Conservation (phyloP, 2,113 vertebrate species). For the Rousettus leschenaultii region DNA sequence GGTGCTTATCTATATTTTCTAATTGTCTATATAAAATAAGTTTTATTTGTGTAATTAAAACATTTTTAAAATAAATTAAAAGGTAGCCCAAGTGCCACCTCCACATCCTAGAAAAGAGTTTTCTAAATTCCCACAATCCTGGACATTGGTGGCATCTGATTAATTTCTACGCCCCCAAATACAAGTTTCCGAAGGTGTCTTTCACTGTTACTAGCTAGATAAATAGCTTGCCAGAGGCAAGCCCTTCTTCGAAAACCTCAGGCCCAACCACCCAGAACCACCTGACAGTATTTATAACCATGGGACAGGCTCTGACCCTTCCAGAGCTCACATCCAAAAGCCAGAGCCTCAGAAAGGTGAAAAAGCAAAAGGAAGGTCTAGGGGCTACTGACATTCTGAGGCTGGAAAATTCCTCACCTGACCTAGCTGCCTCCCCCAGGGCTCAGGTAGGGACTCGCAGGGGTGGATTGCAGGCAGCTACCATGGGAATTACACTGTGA, state of each 20-base stretch:
- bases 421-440: neutral
- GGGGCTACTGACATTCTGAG: no score
- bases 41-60: constrained; percentile 7
- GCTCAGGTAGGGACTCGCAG: neutral
- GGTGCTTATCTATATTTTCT: neutral
- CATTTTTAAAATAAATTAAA: constrained; percentile 32
- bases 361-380: neutral
- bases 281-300: neutral
- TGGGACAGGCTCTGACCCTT: neutral
- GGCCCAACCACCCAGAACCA: neutral
- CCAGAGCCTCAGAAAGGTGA: neutral
- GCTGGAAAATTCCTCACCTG: neutral
- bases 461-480: no score
- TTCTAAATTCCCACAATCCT: neutral
- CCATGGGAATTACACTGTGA: neutral
- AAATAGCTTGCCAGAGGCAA: neutral
- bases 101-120: neutral
- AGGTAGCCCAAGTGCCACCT: neutral
- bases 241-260: neutral
- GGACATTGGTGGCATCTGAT: neutral
- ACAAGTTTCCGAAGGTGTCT: neutral
- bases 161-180: neutral
- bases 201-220: neutral
- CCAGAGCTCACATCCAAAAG: neutral
- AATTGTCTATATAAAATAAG: neutral